A percentile compares a stretch with the other conserved stretches of the same genome.
These are phyloP conservation scores for Gymnobelideus leadbeateri DNA, from an alignment of 2,113 vertebrate species.

Conservation along the genomic window DNA sequence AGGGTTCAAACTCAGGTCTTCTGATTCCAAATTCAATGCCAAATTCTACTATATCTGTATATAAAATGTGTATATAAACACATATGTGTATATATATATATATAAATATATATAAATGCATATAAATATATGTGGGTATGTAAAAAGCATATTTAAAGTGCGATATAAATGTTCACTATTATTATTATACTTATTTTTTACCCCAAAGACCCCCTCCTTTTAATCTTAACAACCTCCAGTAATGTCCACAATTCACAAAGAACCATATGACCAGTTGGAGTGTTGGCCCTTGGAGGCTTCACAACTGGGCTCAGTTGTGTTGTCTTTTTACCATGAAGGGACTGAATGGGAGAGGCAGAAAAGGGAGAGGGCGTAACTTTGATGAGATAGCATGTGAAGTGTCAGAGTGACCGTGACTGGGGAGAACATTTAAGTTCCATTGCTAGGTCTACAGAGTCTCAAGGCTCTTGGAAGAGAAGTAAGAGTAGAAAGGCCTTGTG, in stretches of 20 bases:
- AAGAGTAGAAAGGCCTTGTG: background rate
- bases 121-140: too few relatives aligned
- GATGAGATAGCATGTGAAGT: background rate
- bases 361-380: too few relatives aligned
- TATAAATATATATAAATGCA: too few relatives aligned
- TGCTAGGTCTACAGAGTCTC: background rate
- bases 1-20: background rate
- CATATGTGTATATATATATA: too few relatives aligned
- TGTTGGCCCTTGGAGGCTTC: background rate
- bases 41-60: background rate
- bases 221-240: background rate
- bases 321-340: background rate
- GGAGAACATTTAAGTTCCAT: background rate
- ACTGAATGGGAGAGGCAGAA: background rate
- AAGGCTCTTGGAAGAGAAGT: background rate
- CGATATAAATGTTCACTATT: background rate
- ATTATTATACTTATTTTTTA: background rate
- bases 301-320: background rate
- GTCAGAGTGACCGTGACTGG: background rate
- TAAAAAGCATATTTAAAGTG: background rate
- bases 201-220: background rate
- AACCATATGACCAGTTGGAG: background rate
- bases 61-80: background rate
- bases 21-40: background rate
- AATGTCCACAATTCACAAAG: background rate